A percentile compares a stretch with the other conserved stretches of the same genome.
These are phyloP conservation scores for Oryzias dopingdopingensis DNA, from an alignment of 2,797 vertebrate genomes.

Conservation along the genomic window DNA sequence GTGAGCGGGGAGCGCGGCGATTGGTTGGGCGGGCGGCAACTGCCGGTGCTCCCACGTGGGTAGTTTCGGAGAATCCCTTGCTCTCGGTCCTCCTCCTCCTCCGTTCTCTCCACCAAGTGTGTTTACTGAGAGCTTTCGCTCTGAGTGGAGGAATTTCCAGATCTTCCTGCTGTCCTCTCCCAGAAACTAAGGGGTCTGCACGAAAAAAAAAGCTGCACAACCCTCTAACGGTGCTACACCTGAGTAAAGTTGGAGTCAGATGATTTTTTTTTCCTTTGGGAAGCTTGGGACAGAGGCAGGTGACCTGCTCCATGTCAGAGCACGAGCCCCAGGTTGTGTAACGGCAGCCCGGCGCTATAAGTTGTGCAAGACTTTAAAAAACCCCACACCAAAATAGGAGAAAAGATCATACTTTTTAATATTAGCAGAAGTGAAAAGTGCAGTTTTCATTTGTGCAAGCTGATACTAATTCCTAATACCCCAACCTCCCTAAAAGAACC, in stretches of 20 bases:
- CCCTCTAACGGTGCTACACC: not conserved
- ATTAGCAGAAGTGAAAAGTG: too few relatives aligned
- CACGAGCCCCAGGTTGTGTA: constrained; percentile 21
- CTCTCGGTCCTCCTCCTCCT: constrained; percentile 12
- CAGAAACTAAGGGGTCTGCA: not conserved
- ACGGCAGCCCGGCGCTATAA: not conserved
- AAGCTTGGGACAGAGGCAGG: constrained; percentile 7
- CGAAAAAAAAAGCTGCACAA: not conserved
- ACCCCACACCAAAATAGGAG: not conserved
- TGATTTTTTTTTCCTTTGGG: not conserved
- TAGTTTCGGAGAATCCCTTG: constrained; percentile 62
- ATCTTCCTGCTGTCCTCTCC: not conserved
- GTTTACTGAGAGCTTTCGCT: constrained; percentile 44
- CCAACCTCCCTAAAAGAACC: too few relatives aligned
- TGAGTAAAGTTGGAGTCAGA: not conserved
- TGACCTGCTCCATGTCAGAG: constrained; percentile 21
- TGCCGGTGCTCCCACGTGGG: constrained; percentile 69
- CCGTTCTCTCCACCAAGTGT: constrained; percentile 18
- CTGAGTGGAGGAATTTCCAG: constrained; percentile 59
- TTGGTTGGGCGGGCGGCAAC: constrained; percentile 52
- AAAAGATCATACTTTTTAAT: not conserved
- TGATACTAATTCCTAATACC: too few relatives aligned
- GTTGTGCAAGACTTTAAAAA: constrained; percentile 10
- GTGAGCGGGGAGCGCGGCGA: constrained; percentile 28
- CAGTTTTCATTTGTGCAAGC: too few relatives aligned